Evolutionary conservation across 2,113 vertebrate species (phyloP).

Genomic region (Hirundichthys speculiger): DNA sequence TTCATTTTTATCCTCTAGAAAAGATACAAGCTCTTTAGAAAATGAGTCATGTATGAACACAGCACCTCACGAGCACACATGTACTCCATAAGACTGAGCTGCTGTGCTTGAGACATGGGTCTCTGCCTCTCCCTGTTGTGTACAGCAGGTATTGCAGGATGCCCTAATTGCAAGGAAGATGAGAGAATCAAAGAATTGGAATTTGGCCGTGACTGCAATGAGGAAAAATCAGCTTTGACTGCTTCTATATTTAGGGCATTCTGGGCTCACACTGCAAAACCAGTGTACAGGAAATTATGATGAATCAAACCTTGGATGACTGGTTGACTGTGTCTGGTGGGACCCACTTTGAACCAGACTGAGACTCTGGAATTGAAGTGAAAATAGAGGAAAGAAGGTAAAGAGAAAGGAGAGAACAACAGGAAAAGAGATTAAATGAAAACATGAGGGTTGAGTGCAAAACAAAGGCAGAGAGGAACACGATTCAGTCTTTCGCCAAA

Average conservation of each 20-base stretch:
- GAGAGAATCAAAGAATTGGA: conserved; percentile 67
- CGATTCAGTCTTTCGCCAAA: background rate
- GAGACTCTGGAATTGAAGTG: conserved; percentile 55
- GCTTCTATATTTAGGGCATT: conserved; percentile 59
- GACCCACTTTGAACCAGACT: conserved; percentile 63
- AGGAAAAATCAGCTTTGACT: conserved; percentile 53
- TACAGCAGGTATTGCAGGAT: conserved; percentile 52
- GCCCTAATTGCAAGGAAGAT: conserved; percentile 72
- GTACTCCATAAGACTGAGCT: conserved; percentile 33
- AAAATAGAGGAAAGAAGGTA: conserved; percentile 17
- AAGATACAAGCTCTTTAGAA: conserved; percentile 25
- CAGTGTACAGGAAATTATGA: conserved; percentile 27
- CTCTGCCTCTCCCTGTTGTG: conserved; percentile 60
- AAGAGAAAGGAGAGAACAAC: conserved; percentile 10
- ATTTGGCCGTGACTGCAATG: conserved; percentile 66
- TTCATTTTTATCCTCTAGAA: conserved; percentile 66
- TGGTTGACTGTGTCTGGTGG: conserved; percentile 59
- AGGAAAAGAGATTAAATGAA: conserved; percentile 8
- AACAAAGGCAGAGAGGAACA: conserved; percentile 8
- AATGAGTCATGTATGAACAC: conserved; percentile 23
- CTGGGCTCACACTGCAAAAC: conserved; percentile 24
- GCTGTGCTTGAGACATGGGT: conserved; percentile 22
- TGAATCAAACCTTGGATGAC: conserved; percentile 71
- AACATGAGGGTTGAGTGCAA: conserved; percentile 15
- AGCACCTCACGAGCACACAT: conserved; percentile 9